These are phyloP conservation scores for Zophobas morio DNA, from an alignment of 1,140 invertebrate genomes.

Conservation along the genomic window DNA sequence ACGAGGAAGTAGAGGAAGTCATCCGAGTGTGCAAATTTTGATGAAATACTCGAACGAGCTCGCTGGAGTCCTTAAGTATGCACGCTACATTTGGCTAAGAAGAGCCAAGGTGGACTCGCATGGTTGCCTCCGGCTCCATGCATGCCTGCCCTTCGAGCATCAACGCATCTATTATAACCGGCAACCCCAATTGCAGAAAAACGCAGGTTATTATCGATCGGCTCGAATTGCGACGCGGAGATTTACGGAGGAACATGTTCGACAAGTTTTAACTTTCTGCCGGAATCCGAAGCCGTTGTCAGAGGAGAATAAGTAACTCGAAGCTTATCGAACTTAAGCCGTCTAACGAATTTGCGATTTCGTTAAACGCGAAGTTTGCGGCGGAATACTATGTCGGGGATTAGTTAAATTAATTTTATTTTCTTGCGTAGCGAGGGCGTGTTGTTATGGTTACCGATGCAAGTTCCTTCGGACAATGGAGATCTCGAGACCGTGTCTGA, in stretches of 20 bases:
- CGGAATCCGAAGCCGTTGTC: neutral
- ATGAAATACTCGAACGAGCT: slow-evolving; percentile 53
- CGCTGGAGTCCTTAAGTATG: slow-evolving; percentile 50
- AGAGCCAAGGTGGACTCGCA: slow-evolving; percentile 52
- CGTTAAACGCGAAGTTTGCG: slow-evolving; percentile 32
- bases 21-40: slow-evolving; percentile 54
- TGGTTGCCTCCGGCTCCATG: slow-evolving; percentile 49
- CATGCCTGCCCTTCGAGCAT: slow-evolving; percentile 47
- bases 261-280: slow-evolving; percentile 9
- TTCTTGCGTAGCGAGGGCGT: slow-evolving; percentile 26
- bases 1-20: slow-evolving; percentile 51
- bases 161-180: slow-evolving; percentile 30
- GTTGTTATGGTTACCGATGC: slow-evolving; percentile 22
- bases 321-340: slow-evolving; percentile 31
- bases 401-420: slow-evolving; percentile 43
- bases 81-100: slow-evolving; percentile 57
- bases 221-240: neutral
- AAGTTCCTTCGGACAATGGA: slow-evolving; percentile 26
- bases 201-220: slow-evolving; percentile 35
- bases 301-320: slow-evolving; percentile 12
- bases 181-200: slow-evolving; percentile 22
- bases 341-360: slow-evolving; percentile 34
- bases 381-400: slow-evolving; percentile 32
- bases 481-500: slow-evolving; percentile 18
- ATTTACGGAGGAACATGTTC: slow-evolving; percentile 18